A percentile compares a stretch with the other conserved stretches of the same genome.
These are phyloP conservation scores for Donacobius atricapilla DNA, from an alignment of 2,113 vertebrate genomes.

Conservation along the genomic window DNA sequence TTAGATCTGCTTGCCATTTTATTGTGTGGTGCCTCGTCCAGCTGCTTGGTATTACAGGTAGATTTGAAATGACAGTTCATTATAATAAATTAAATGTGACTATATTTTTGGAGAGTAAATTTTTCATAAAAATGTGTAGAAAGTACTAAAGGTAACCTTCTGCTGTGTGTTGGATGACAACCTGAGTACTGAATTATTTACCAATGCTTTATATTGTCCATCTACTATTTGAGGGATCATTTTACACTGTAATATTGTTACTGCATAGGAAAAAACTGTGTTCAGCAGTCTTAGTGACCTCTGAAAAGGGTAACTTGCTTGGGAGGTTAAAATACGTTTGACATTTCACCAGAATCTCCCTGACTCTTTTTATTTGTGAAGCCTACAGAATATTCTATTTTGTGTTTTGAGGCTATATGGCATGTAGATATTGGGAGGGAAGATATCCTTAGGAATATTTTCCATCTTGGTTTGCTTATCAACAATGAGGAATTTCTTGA, in stretches of 20 bases:
- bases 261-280: background rate
- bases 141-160: background rate
- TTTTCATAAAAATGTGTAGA: background rate
- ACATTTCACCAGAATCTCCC: background rate
- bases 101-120: background rate
- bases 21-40: background rate
- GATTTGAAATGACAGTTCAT: background rate
- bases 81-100: background rate
- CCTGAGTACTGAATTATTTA: constrained; percentile 69
- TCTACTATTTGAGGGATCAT: constrained; percentile 55
- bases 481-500: background rate
- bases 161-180: constrained; percentile 1
- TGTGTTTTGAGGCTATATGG: background rate
- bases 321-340: background rate
- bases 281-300: constrained; percentile 52
- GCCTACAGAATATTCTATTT: background rate
- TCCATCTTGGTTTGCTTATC: background rate
- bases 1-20: background rate
- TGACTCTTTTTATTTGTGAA: background rate
- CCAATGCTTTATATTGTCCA: constrained; percentile 41
- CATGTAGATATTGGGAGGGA: background rate
- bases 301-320: constrained; percentile 37
- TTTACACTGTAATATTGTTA: constrained; percentile 58
- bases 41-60: background rate
- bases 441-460: background rate